Conservation (phyloP, 2,113 vertebrate species). For the Atrichornis clamosus region DNA sequence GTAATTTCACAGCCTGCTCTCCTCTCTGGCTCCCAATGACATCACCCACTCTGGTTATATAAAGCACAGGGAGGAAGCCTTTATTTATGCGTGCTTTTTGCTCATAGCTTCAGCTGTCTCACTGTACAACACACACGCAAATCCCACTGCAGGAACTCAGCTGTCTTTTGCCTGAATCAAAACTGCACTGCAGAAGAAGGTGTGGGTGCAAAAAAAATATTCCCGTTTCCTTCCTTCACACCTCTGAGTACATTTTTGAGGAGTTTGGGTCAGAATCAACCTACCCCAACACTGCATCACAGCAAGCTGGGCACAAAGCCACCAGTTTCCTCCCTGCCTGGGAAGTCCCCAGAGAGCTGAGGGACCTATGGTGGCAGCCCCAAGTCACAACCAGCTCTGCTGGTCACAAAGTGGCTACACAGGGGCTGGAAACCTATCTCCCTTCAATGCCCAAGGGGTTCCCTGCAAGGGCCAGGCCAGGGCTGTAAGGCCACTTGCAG, state of each 20-base stretch:
- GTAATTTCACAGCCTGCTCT: slow-evolving; percentile 57
- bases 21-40: slow-evolving; percentile 58
- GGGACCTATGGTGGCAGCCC: background rate
- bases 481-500: background rate
- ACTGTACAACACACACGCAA: slow-evolving; percentile 4
- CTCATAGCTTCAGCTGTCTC: slow-evolving; percentile 45
- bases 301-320: background rate
- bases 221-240: background rate
- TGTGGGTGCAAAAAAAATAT: background rate
- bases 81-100: slow-evolving; percentile 61
- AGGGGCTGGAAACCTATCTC: background rate
- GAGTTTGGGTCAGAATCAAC: background rate
- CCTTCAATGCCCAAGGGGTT: accelerated
- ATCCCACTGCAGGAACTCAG: slow-evolving; percentile 6
- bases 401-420: background rate
- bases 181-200: slow-evolving; percentile 13
- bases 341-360: background rate
- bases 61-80: slow-evolving; percentile 58
- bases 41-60: slow-evolving; percentile 67
- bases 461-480: background rate
- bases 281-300: background rate
- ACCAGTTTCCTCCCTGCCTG: background rate
- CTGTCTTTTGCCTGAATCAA: background rate
- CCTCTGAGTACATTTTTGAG: background rate
- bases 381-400: background rate